Evolutionary conservation across 2,113 vertebrate species (phyloP), one percentile per base, ranked within the genome.

Genomic region (Lipophrys pholis): DNA sequence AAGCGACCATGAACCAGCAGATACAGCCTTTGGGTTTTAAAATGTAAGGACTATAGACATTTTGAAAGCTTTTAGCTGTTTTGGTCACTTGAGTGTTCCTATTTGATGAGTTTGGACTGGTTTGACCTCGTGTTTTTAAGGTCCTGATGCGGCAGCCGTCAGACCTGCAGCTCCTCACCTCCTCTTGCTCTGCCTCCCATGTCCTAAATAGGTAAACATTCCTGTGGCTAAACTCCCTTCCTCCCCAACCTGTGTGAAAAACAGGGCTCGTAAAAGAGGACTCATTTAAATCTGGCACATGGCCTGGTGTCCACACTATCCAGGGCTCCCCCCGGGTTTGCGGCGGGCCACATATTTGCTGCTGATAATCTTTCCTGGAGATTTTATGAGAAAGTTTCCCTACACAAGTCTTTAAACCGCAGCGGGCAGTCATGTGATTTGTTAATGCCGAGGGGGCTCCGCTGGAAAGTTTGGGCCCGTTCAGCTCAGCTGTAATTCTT

Each of bases 171-270:
- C 40, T 43, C 69, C 54, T 57, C 45, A 45, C 14, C 36, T 54
- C 57, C 51, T 59, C 35, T 51, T 40, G 58, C 62, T 60, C 57
- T 40, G 49, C 61, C 54, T 42, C 45, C 61, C 56, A 63, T 78
- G 68, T 56, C 78, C 78, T 78, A 71, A 86, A 73, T 68, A 74
- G 73, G 73, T 85, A 78, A 85, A 85, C 80, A 87, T 84, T 82
- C 78, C 75, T 84, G 83, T 63, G 81, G 84, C 63, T 58, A 41
- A 30, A 17, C 59, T 75, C 63, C 76, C 56, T 77, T 76, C 73
- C 67, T 76, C 73, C 52, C 41, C 45, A 55, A 57, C 57, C 69
- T 76, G 51, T 40, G 62, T 73, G 75, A 84, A 57, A 85, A 79
- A 59, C 68, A 73, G 41, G 60, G 65, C 71, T 11, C 82, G 70